A percentile compares a stretch with the other conserved stretches of the same genome.
phyloP scores from a whole-genome alignment of 2,888 invertebrate species.

The Spicauda simplicius region DNA sequence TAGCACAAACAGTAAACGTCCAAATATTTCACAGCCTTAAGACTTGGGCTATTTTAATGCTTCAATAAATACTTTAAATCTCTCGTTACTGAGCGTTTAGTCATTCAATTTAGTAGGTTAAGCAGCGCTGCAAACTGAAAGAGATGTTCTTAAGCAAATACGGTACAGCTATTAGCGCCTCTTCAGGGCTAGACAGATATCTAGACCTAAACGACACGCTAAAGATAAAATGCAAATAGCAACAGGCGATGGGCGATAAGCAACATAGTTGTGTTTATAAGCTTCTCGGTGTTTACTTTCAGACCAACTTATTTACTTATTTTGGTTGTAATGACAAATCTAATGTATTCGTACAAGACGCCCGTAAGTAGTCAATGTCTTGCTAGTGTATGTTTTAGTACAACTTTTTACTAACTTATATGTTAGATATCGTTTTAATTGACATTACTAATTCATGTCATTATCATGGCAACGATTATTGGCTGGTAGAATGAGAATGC shows the following conservation, averaged over 20 bases:
- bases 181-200: neutral
- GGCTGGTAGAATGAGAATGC: no score
- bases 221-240: neutral
- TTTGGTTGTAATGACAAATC: no score
- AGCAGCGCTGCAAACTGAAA: conserved; percentile 3
- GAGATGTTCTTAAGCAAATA: conserved; percentile 11
- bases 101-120: conserved; percentile 36
- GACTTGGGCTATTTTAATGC: conserved; percentile 40
- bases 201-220: neutral
- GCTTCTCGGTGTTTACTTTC: no score
- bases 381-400: no score
- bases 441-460: no score
- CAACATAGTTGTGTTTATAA: neutral
- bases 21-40: conserved; percentile 41
- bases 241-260: neutral
- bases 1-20: conserved; percentile 30
- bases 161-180: neutral
- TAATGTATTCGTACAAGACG: no score
- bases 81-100: conserved; percentile 39
- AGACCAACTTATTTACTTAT: no score
- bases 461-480: no score
- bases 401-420: no score
- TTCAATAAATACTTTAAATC: conserved; percentile 41
- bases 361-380: no score
- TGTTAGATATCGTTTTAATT: no score